Base-by-base conservation (phyloP, 2,797 vertebrate species). In the Catostomus latipinnis region DNA sequence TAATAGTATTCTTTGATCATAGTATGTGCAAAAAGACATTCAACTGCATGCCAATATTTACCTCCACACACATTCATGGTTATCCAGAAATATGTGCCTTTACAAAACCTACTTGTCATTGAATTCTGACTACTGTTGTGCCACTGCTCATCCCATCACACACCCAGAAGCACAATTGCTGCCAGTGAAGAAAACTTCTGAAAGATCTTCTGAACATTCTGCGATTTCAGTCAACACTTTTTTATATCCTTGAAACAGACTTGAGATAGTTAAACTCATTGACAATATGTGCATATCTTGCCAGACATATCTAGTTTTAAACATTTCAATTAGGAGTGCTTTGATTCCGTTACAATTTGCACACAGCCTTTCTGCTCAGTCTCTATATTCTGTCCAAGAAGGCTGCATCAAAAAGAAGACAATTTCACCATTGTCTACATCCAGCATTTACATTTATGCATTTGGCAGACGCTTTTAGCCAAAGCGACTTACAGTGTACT, bases 61-160 rank as follows among this genome's bases (percentile, higher is more conserved):
- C 71, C 46, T 69, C 80, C 70, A 45, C 46, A 84, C 53, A 54
- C 63, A 18, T 83, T 73, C 34, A 18, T 81, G 86, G 71, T 76
- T 86, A 88, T 81, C 85, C 78, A 71, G 61, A 69, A 79, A 88
- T 66, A 88, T 83, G 92, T 93, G 92, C 92, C 92, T 93, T 93
- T 78, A 61, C 6, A 75, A 82, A 34, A 12, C 8, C 6, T 67
- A 66, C 10, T 7, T 7, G 50, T 54, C 50, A 22, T 75, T 18
- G 16, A 18, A 76, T 81, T 72, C 22, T 48, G 52, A 80, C 56
- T 54, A 65, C 53, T 50, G 14, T 50, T 72, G 10, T 10, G 34
- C 49, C 14, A 18, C 48, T 69, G 22, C 22, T 49, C 18, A 0
- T 46, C 18, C 72, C 71, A 22, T 57, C 49, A 67, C 50, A 16